These are phyloP conservation scores for Plebejus anna DNA, from an alignment of 2,888 invertebrate species.

Conservation along the genomic window DNA sequence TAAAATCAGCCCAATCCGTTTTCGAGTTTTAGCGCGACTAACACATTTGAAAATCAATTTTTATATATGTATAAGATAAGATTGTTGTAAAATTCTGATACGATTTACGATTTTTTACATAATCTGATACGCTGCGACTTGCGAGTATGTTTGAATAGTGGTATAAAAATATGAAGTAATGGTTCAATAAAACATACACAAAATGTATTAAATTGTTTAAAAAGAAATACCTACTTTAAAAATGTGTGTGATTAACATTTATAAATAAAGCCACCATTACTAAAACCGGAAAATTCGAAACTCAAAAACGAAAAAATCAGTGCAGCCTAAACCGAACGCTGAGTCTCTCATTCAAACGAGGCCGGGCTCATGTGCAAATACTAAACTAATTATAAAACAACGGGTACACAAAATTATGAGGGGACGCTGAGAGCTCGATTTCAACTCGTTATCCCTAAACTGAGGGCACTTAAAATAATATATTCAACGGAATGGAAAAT, in stretches of 20 bases:
- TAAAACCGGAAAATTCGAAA: not conserved
- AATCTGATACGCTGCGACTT: too few species aligned
- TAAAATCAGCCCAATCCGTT: too few species aligned
- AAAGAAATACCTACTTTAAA: not conserved
- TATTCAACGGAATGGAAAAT: constrained; percentile 29
- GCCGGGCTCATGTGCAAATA: constrained; percentile 15
- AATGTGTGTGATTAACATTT: not conserved
- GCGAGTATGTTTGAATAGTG: too few species aligned
- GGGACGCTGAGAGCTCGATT: not conserved
- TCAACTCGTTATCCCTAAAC: not conserved
- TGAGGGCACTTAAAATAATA: constrained; percentile 22
- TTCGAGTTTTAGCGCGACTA: too few species aligned
- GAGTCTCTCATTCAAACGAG: constrained; percentile 21
- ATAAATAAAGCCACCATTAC: not conserved
- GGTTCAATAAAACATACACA: too few species aligned
- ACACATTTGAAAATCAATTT: too few species aligned
- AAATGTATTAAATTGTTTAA: not conserved
- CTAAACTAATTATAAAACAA: constrained; percentile 16
- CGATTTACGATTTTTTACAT: too few species aligned
- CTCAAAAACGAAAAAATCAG: not conserved
- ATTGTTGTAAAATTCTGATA: too few species aligned
- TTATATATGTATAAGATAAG: too few species aligned
- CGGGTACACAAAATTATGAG: constrained; percentile 14
- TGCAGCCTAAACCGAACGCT: not conserved
- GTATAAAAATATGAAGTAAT: too few species aligned